Percentiles rank a stretch among this genome's conserved stretches.
Evolutionary conservation across 2,888 invertebrate genomes (phyloP).

Genomic region (Callosobruchus maculatus): DNA sequence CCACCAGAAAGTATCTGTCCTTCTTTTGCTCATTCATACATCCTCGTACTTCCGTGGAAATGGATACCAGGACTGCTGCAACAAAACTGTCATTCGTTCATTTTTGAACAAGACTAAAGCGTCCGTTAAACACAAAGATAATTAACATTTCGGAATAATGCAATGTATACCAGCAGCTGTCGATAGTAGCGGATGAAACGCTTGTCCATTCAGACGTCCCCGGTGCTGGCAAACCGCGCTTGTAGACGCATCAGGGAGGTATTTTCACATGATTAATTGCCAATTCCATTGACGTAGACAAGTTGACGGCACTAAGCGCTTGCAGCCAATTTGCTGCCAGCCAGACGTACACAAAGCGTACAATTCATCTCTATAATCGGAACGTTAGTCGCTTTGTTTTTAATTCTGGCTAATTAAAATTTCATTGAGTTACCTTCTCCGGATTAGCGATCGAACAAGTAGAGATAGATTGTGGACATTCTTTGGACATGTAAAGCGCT

Average conservation of each 20-base stretch:
- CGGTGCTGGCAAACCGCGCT: not conserved
- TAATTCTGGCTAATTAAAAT: not conserved
- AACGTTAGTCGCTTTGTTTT: not conserved
- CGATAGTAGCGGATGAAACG: not conserved
- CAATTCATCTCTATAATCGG: not conserved
- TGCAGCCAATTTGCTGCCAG: not conserved
- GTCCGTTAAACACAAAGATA: not conserved
- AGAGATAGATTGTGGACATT: not conserved
- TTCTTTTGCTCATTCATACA: no score
- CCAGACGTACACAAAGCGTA: not conserved
- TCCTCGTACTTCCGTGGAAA: no score
- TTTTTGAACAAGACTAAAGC: no score
- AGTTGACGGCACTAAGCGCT: constrained; percentile 23
- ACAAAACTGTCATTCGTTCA: no score
- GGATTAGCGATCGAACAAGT: not conserved
- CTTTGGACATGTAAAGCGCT: no score
- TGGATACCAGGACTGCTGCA: no score
- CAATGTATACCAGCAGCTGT: not conserved
- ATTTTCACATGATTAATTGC: constrained; percentile 34
- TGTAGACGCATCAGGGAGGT: constrained; percentile 24
- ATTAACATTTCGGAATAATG: not conserved
- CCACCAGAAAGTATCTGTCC: no score
- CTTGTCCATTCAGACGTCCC: not conserved
- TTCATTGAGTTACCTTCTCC: not conserved
- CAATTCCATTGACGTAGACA: constrained; percentile 28